Evolutionary conservation across 2,888 invertebrate genomes (phyloP), one percentile per base, ranked within the genome.

Genomic region (Drosophila demipolita): DNA sequence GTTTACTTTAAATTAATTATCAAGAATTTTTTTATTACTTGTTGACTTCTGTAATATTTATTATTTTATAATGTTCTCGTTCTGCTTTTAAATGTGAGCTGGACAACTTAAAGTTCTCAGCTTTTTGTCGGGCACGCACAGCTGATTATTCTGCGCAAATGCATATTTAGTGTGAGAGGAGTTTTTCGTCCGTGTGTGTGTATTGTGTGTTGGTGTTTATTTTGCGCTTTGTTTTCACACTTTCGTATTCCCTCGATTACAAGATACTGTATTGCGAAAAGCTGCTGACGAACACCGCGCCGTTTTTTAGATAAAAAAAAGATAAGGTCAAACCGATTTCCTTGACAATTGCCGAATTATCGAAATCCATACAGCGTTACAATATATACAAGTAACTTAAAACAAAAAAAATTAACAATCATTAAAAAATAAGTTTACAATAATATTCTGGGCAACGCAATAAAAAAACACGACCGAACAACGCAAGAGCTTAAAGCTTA

Each of bases 401-500:
- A 35, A 48, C 49, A 66, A 40, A 64, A 45, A 20, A 11, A 58
- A 23, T 17, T 55, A 38, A 32, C 45, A 53, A 23, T 11, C 20
- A 53, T 35, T 64, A 38, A 15, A 17, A 48, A 36, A 48, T 29
- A 12, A 61, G 50, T 45, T 55, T 65, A 26, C 59, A 36, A 29
- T 11, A 29, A 26, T 15, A 54, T 17, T 33, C 55, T 65, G 23
- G 29, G 48, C 58, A 76, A 62, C 58, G 36, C 49, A 75, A 73
- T 32, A 75, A 78, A 77, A 23, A 69, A 71, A 62, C 67, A 72
- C 81, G 67, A 78, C 83, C 59, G 74, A 76, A 63, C 76, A 66
- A 72, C 68, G 50, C 76, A 57, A 86, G 49, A 83, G 89, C 83
- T 88, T 86, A 74, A 83, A 88, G 87, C 83, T 86, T 83, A 79